Base-by-base conservation (phyloP, 1,140 invertebrate genomes). In the Augochlora pura region DNA sequence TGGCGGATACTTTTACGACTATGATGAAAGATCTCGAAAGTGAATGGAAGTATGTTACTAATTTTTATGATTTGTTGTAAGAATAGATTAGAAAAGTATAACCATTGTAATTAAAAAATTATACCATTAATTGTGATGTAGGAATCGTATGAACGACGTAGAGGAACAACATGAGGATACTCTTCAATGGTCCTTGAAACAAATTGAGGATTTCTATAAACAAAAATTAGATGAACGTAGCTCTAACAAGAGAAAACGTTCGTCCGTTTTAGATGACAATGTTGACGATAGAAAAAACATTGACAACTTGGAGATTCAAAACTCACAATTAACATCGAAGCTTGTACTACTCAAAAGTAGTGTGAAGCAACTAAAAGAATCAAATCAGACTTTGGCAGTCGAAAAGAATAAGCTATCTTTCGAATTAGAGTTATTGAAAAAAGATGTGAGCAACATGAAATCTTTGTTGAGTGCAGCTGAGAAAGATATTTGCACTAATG, bases 81-180 rank as follows among this genome's bases (percentile, higher is more conserved):
- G n/a, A n/a, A n/a, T n/a, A n/a, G 72, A 23, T n/a, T 80, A 8
- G n/a, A n/a, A n/a, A n/a, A n/a, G 4, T 38, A 25, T 39, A 59
- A 62, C 18, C 18, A 68, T 25, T 71, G 49, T 16, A 27, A n/a
- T 10, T 16, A 42, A 25, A 27, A 59, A 42, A 59, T 72, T 16
- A 52, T 16, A 52, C 14, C 14, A 54, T 74, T 32, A 65, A 21
- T 46, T 59, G 52, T 49, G 71, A 64, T 75, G 52, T 65, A 90
- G 88, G 68, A 85, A 89, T 82, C 88, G 87, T 42, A 81, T 93
- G 21, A 75, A 82, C 63, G 85, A 91, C 42, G 85, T 91, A 8
- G 91, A 93, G 84, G 82, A 77, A 8, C 85, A 89, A 68, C 88
- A 90, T 42, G 91, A 93, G 74, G 89, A 91, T 81, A 68, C 88